Conservation (phyloP, 2,113 vertebrate species). For the Melanostigma gelatinosum region DNA sequence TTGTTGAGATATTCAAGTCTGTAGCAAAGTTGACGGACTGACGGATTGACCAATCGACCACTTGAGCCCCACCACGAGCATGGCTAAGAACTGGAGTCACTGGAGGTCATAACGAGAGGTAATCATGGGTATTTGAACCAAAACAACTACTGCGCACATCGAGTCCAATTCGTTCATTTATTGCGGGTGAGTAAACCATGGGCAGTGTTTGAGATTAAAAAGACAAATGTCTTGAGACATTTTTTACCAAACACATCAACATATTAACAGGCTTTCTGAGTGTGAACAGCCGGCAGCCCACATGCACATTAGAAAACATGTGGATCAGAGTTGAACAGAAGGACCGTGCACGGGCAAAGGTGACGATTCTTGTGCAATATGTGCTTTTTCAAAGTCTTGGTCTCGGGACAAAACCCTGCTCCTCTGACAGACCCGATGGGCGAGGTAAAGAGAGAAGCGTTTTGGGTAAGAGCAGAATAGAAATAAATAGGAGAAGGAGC, state of each 20-base stretch:
- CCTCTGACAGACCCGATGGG: conserved; percentile 41
- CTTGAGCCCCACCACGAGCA: not conserved
- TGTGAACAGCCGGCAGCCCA: not conserved
- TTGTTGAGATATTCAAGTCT: not conserved
- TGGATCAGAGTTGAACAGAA: conserved; percentile 38
- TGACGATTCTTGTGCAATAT: conserved; percentile 61
- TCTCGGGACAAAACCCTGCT: conserved; percentile 38
- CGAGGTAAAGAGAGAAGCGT: conserved; percentile 32
- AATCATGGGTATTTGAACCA: not conserved
- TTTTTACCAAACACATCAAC: not conserved
- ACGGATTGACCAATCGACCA: not conserved
- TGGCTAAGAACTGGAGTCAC: not conserved
- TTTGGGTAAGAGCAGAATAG: conserved; percentile 4
- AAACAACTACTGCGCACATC: too few relatives aligned
- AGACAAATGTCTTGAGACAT: too few relatives aligned
- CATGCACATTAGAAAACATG: conserved; percentile 12
- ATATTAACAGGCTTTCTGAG: conserved; percentile 2
- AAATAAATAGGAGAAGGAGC: not conserved
- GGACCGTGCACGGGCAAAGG: conserved; percentile 56
- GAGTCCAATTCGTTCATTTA: not conserved
- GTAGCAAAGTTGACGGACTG: not conserved
- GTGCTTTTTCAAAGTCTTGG: conserved; percentile 30
- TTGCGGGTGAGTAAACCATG: not conserved
- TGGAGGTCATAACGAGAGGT: not conserved
- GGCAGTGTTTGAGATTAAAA: not conserved